Evolutionary conservation across 2,888 invertebrate species (phyloP).

Genomic region (Eudemis profundana): DNA sequence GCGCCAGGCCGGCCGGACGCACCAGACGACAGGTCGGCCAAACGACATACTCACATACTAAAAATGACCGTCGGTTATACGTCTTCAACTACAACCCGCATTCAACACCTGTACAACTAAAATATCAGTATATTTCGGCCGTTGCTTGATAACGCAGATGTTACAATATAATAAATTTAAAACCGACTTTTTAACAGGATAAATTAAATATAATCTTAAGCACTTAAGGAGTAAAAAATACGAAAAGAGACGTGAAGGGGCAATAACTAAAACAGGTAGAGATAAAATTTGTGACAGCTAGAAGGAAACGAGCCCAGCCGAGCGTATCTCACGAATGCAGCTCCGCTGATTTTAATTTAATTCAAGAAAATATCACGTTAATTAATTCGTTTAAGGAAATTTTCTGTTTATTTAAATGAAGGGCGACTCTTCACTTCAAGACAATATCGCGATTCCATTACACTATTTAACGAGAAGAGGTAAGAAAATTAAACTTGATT

Average conservation of each 20-base stretch:
- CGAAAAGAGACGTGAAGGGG: conserved; percentile 60
- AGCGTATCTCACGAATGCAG: conserved; percentile 71
- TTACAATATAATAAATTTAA: not conserved
- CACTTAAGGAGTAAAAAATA: conserved; percentile 57
- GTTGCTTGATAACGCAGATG: not conserved
- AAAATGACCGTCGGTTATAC: not conserved
- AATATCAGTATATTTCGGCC: not conserved
- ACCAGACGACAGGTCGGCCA: conserved; percentile 13
- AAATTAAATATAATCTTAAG: conserved; percentile 10
- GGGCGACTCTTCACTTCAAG: conserved; percentile 29
- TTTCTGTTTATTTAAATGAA: conserved; percentile 51
- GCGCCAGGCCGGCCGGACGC: conserved; percentile 9
- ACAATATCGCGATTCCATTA: conserved; percentile 14
- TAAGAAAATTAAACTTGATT: conserved; percentile 5
- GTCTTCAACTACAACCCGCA: not conserved
- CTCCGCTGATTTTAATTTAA: conserved; percentile 65
- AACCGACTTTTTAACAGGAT: not conserved
- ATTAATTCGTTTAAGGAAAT: conserved; percentile 51
- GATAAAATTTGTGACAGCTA: conserved; percentile 72
- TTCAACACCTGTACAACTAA: not conserved
- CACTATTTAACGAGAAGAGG: conserved; percentile 15
- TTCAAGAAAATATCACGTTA: conserved; percentile 62
- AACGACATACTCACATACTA: conserved; percentile 8
- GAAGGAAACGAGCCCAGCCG: conserved; percentile 67
- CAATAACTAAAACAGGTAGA: conserved; percentile 68